phyloP scores from a whole-genome alignment of 2,113 vertebrate species.

The Salvelinus alpinus region DNA sequence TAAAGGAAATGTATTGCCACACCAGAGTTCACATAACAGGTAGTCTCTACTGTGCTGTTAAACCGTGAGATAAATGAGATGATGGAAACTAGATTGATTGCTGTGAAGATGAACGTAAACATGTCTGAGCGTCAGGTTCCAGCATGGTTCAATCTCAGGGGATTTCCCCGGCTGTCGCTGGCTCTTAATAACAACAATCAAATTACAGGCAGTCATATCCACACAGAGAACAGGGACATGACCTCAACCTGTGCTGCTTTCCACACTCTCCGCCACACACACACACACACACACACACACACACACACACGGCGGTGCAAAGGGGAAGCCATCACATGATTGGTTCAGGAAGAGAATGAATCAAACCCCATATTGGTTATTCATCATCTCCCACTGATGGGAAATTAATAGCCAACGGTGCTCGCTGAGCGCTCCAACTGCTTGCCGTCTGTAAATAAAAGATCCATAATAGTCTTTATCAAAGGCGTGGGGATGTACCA shows the following conservation, averaged over 20 bases:
- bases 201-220: not conserved
- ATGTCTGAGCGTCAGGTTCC: not conserved
- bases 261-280: not conserved
- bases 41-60: too few species aligned
- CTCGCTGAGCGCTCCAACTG: slow-evolving; percentile 16
- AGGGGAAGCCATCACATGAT: slow-evolving; percentile 40
- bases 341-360: slow-evolving; percentile 54
- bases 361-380: slow-evolving; percentile 58
- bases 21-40: not conserved
- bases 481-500: not conserved
- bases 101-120: too few species aligned
- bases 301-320: not conserved
- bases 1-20: not conserved
- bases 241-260: not conserved
- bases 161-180: not conserved
- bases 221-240: not conserved
- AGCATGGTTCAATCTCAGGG: not conserved
- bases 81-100: too few species aligned
- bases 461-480: slow-evolving; percentile 4
- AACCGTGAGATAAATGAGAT: too few species aligned
- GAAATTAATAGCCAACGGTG: slow-evolving; percentile 44
- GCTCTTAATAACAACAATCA: not conserved
- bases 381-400: slow-evolving; percentile 56
- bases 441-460: slow-evolving; percentile 50
- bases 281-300: not conserved